Evolutionary conservation across 2,888 invertebrate genomes (phyloP), one percentile per base, ranked within the genome.

Genomic region (Hoplodrina ambigua): DNA sequence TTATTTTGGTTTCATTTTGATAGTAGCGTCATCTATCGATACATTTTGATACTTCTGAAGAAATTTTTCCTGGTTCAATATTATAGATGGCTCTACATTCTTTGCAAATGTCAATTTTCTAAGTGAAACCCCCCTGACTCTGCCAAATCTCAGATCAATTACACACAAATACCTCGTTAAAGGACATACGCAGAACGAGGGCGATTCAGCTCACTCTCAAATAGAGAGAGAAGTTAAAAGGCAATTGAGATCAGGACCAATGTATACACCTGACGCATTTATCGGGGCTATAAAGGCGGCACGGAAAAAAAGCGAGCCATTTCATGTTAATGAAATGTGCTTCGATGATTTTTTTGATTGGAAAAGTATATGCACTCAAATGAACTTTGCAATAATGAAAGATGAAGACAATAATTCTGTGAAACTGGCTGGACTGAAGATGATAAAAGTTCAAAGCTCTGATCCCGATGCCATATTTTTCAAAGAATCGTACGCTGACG

Each of bases 241-340:
- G 55, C 69, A 73, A 69, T n/a, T 74, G 30, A 65, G 62, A 69
- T 66, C 63, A 30, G 77, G 71, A 41, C 69, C 71, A 49, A 78
- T 74, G 64, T 78, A 69, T 53, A 61, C 73, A 33, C 65, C 73
- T 58, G 69, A 69, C 41, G 66, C 62, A 54, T 74, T 74, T 33
- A 72, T 78, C 20, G 70, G 72, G 11, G 70, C 78, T 65, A 67
- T 78, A 60, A 78, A 75, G 53, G 67, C 66, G 4, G 56, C 72
- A 50, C 58, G 72, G 37, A 70, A 72, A 59, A 78, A 78, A 44
- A 57, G 58, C 30, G 64, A 67, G 53, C 69, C 75, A 20, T 65
- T 71, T 66, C 71, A 67, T 56, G 78, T 74, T 57, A 73, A 71
- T 59, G 68, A 71, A 81, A 72, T 79, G 67, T 71, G 73, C 50